phyloP scores from a whole-genome alignment of 2,888 invertebrate species.

The Microctonus aethiopoides region DNA sequence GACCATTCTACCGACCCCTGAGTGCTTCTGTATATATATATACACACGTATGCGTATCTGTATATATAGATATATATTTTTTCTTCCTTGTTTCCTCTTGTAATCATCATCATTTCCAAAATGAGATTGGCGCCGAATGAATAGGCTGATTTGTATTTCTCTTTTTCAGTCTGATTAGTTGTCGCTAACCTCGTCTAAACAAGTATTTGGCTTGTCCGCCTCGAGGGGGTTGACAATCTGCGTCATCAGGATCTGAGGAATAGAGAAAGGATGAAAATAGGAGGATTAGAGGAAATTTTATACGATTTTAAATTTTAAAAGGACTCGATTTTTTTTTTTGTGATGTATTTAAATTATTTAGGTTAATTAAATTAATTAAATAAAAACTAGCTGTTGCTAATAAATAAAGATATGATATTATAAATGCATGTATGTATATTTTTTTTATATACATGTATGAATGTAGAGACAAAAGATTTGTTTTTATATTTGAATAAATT shows the following conservation, averaged over 20 bases:
- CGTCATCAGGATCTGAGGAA: constrained; percentile 42
- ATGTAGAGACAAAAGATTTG: no score
- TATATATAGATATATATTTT: background rate
- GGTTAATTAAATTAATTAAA: no score
- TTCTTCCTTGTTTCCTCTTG: background rate
- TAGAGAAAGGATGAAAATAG: constrained; percentile 34
- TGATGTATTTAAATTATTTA: no score
- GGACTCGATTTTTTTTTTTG: constrained; percentile 9
- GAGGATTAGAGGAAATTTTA: constrained; percentile 31
- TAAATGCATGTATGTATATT: no score
- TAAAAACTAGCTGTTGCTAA: no score
- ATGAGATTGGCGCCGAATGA: background rate
- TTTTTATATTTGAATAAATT: background rate
- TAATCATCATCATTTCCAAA: background rate
- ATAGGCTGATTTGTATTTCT: background rate
- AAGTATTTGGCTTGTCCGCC: constrained; percentile 39
- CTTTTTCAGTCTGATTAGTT: constrained; percentile 29
- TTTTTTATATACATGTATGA: no score
- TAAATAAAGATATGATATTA: no score
- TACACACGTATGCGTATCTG: no score
- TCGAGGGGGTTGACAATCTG: constrained; percentile 40
- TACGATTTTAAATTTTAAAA: background rate
- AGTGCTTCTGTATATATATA: constrained; percentile 23
- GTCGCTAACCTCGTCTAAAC: constrained; percentile 44
- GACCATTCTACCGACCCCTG: constrained; percentile 29